phyloP scores from a whole-genome alignment of 2,797 vertebrate genomes.

The Pseudochirops corinnae region DNA sequence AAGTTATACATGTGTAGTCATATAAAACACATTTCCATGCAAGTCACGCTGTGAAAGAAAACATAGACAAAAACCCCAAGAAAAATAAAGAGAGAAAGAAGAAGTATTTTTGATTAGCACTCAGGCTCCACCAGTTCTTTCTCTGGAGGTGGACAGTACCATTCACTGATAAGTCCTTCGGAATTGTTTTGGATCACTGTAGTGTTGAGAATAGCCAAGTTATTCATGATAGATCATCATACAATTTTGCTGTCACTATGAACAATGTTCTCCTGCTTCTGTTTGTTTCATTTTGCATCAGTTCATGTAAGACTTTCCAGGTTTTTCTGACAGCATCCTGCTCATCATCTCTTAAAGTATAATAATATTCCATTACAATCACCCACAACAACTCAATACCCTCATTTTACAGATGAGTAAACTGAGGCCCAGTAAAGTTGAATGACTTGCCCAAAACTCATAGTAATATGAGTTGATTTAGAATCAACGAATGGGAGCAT shows the following conservation, averaged over 20 bases:
- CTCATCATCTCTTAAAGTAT: background rate
- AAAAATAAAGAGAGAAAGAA: background rate
- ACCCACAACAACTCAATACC: background rate
- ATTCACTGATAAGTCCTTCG: too few species aligned
- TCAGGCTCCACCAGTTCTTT: background rate
- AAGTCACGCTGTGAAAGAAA: background rate
- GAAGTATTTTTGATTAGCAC: background rate
- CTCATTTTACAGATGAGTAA: background rate
- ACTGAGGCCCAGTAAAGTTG: background rate
- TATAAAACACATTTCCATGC: background rate
- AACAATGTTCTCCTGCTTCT: background rate
- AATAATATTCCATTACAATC: background rate
- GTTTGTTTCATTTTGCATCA: background rate
- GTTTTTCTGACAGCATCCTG: background rate
- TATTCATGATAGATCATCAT: background rate
- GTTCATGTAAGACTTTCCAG: background rate
- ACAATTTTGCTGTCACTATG: background rate
- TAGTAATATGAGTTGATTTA: background rate
- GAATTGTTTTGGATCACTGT: background rate
- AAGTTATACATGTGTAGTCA: background rate
- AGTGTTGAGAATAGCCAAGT: background rate
- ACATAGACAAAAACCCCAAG: background rate
- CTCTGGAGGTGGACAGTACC: background rate
- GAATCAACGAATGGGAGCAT: background rate
- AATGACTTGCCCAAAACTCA: background rate